Conservation (phyloP, 2,888 invertebrate species). For the Asteroscopus sphinx region DNA sequence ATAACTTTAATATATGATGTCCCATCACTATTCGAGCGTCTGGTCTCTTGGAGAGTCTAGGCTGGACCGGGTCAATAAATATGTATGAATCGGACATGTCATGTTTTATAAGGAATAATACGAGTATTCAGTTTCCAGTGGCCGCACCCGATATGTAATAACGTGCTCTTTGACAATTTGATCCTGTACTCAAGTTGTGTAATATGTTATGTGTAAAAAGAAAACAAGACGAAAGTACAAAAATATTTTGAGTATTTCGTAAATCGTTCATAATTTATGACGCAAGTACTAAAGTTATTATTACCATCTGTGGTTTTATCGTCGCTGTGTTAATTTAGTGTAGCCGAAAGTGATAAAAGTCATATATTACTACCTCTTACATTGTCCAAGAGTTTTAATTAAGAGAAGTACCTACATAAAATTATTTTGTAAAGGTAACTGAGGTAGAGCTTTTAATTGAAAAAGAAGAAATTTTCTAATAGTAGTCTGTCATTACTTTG, state of each 20-base stretch:
- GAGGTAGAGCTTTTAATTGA: neutral
- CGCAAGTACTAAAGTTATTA: constrained; percentile 25
- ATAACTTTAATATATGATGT: constrained; percentile 2
- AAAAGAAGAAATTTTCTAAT: neutral
- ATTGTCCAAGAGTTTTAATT: constrained; percentile 19
- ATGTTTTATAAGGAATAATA: constrained; percentile 61
- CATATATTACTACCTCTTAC: constrained; percentile 16
- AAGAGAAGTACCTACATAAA: neutral
- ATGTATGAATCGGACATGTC: constrained; percentile 73
- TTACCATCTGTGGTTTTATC: constrained; percentile 40
- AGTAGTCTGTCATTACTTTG: neutral
- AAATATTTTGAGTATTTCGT: constrained; percentile 1
- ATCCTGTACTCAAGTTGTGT: neutral
- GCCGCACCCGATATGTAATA: constrained; percentile 2
- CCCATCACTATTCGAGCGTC: constrained; percentile 27
- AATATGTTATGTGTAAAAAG: neutral
- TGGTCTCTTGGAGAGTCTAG: constrained; percentile 68
- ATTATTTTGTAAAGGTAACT: neutral
- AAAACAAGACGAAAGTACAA: neutral
- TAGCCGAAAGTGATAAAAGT: constrained; percentile 1
- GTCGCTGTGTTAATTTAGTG: constrained; percentile 28
- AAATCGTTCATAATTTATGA: constrained; percentile 30
- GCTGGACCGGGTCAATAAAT: constrained; percentile 72
- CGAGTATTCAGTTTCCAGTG: constrained; percentile 32
- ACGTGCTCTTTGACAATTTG: neutral